These are phyloP conservation scores for Nannospalax galili DNA, from an alignment of 2,113 vertebrate genomes.

Conservation along the genomic window DNA sequence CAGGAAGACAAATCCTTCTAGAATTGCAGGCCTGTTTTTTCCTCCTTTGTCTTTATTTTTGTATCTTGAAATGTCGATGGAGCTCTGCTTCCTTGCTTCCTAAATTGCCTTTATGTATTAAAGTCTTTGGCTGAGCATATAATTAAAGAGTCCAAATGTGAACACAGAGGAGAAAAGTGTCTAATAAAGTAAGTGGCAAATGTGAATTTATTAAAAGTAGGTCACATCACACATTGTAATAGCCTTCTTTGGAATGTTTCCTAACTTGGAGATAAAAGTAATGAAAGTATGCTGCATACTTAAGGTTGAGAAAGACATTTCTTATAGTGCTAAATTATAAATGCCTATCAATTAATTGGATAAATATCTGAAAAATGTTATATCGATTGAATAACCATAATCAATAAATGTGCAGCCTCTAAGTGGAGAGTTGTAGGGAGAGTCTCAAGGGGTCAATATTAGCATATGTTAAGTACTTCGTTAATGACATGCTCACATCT, in stretches of 20 bases:
- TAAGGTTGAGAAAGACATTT: constrained; percentile 50
- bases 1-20: constrained; percentile 41
- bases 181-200: constrained; percentile 79
- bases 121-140: constrained; percentile 46
- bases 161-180: constrained; percentile 69
- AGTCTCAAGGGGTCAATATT: constrained; percentile 61
- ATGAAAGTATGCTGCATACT: constrained; percentile 46
- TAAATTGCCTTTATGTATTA: constrained; percentile 66
- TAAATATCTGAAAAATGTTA: constrained; percentile 57
- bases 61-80: constrained; percentile 42
- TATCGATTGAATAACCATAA: constrained; percentile 47
- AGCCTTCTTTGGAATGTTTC: constrained; percentile 65
- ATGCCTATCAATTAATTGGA: constrained; percentile 63
- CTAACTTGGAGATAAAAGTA: constrained; percentile 69
- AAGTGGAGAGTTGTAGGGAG: constrained; percentile 25
- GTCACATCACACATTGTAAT: constrained; percentile 70
- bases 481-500: constrained; percentile 68
- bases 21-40: constrained; percentile 51
- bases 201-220: constrained; percentile 79
- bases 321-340: background rate
- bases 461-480: constrained; percentile 68
- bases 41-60: constrained; percentile 61
- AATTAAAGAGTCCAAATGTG: constrained; percentile 71
- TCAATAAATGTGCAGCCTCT: constrained; percentile 49
- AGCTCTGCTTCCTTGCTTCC: constrained; percentile 64